Conservation (phyloP, 53 echinoderm and acorn worm species). For the Pentamera pediparva region DNA sequence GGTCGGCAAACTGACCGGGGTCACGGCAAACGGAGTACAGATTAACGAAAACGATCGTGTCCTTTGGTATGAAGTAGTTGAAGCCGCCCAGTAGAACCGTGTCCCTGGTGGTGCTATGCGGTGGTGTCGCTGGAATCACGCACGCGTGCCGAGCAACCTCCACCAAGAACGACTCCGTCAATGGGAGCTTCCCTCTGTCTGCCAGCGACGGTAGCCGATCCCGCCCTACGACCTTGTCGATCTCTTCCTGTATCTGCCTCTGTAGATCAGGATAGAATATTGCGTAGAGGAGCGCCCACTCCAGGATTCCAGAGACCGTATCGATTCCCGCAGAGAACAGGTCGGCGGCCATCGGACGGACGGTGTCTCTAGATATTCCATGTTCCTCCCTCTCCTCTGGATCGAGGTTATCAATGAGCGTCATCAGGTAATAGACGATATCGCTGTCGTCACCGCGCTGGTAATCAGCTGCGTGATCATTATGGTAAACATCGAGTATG, state of each 20-base stretch:
- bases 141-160: constrained; percentile 69
- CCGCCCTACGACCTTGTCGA: constrained; percentile 42
- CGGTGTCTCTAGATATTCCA: constrained; percentile 27
- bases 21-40: constrained; percentile 40
- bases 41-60: constrained; percentile 76
- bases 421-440: constrained; percentile 53
- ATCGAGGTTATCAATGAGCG: constrained; percentile 20
- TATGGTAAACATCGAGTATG: constrained; percentile 53
- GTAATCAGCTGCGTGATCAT: constrained; percentile 47
- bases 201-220: constrained; percentile 35
- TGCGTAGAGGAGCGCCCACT: constrained; percentile 52
- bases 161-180: constrained; percentile 70
- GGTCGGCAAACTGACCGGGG: constrained; percentile 21
- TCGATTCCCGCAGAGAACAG: constrained; percentile 65
- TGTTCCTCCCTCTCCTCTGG: constrained; percentile 8
- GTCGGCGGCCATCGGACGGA: constrained; percentile 37
- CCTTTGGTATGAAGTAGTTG: constrained; percentile 75
- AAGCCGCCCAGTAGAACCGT: constrained; percentile 55
- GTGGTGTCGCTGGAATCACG: constrained; percentile 59
- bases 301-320: constrained; percentile 44
- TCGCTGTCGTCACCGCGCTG: constrained; percentile 39
- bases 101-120: constrained; percentile 72
- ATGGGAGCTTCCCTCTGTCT: constrained; percentile 61
- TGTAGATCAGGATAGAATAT: constrained; percentile 55
- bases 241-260: constrained; percentile 47